Evolutionary conservation across 2,888 invertebrate genomes (phyloP).

Genomic region (Monochamus alternatus): DNA sequence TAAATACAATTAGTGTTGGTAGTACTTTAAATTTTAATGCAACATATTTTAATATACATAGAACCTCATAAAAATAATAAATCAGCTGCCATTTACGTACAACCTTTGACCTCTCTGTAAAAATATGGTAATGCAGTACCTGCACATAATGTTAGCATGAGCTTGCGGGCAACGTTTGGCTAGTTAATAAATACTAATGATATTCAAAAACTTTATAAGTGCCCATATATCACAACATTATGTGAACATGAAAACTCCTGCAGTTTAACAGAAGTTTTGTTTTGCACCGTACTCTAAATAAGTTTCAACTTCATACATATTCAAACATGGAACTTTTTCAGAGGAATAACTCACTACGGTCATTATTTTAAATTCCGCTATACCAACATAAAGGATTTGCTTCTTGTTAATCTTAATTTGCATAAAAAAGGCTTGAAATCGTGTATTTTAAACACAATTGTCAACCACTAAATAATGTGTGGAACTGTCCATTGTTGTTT

Average conservation of each 20-base stretch:
- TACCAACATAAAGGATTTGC: not conserved
- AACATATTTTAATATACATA: too few species aligned
- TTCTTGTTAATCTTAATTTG: not conserved
- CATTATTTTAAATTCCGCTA: not conserved
- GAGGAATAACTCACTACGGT: not conserved
- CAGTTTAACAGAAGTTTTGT: slow-evolving; percentile 16
- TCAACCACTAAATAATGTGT: not conserved
- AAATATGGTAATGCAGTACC: slow-evolving; percentile 9
- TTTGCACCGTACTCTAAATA: slow-evolving; percentile 14
- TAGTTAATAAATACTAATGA: slow-evolving; percentile 32
- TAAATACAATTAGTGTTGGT: too few species aligned
- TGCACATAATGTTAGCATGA: slow-evolving; percentile 14
- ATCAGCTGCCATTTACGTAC: not conserved
- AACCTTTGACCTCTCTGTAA: not conserved
- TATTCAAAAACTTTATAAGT: slow-evolving; percentile 31
- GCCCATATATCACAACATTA: slow-evolving; percentile 20
- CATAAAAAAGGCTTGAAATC: not conserved
- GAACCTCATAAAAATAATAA: too few species aligned
- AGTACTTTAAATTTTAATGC: too few species aligned
- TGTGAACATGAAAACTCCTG: slow-evolving; percentile 26
- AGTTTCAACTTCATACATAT: slow-evolving; percentile 24
- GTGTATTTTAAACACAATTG: not conserved
- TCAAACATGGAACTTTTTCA: slow-evolving; percentile 17
- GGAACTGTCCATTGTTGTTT: too few species aligned
- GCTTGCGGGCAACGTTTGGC: slow-evolving; percentile 13